Conservation (phyloP, 2,888 invertebrate species). For the Cantharis flavilabris region DNA sequence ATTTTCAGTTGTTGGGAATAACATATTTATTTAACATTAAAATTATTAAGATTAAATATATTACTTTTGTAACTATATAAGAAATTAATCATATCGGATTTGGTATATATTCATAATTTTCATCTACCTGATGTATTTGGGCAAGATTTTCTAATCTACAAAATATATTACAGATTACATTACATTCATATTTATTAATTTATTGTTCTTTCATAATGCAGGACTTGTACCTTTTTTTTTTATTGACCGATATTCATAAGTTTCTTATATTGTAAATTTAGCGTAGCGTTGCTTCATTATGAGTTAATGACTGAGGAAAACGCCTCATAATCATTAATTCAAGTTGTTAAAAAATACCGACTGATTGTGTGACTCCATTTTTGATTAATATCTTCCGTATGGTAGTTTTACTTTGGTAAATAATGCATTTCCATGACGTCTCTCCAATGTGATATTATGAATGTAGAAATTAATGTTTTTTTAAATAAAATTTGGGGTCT, state of each 20-base stretch:
- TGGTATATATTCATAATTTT: neutral
- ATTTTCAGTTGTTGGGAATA: constrained; percentile 6
- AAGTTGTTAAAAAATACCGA: constrained; percentile 33
- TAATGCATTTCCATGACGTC: constrained; percentile 30
- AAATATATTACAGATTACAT: no score
- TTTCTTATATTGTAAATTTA: constrained; percentile 7
- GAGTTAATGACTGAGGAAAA: constrained; percentile 9
- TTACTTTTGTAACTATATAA: neutral
- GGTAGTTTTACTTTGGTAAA: constrained; percentile 19
- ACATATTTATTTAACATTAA: neutral
- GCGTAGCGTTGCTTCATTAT: constrained; percentile 21
- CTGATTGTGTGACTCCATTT: constrained; percentile 34
- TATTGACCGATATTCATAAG: neutral
- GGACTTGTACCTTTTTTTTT: neutral
- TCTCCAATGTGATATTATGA: constrained; percentile 42
- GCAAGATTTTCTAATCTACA: no score
- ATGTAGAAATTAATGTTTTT: constrained; percentile 34
- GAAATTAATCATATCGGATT: neutral
- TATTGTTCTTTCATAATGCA: neutral
- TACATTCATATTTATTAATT: neutral
- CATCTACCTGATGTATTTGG: no score
- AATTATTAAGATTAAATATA: neutral
- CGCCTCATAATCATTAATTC: constrained; percentile 22
- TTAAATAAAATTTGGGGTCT: neutral
- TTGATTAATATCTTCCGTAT: constrained; percentile 20